phyloP scores from a whole-genome alignment of 2,113 vertebrate genomes.

The Macquaria australasica region DNA sequence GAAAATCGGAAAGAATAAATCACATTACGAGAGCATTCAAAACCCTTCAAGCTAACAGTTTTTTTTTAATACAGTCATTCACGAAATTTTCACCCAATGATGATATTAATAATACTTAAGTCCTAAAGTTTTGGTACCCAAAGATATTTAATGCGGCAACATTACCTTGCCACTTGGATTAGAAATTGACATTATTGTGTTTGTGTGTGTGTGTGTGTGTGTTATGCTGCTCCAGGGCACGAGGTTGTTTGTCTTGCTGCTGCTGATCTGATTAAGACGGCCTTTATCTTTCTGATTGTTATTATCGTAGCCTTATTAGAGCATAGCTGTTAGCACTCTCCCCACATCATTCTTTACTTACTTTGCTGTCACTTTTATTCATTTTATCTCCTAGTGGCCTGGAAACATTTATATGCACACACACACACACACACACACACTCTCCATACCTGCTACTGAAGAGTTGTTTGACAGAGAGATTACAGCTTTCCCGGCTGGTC shows the following conservation, averaged over 20 bases:
- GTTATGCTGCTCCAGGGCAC: background rate
- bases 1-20: constrained; percentile 40
- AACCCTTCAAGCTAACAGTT: constrained; percentile 25
- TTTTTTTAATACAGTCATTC: constrained; percentile 25
- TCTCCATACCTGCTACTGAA: constrained; percentile 56
- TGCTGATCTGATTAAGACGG: constrained; percentile 5
- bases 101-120: constrained; percentile 7
- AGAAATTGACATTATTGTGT: constrained; percentile 2
- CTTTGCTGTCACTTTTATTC: constrained; percentile 33
- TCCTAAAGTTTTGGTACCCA: background rate
- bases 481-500: constrained; percentile 51
- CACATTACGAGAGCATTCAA: constrained; percentile 26
- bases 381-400: constrained; percentile 25
- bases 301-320: constrained; percentile 13
- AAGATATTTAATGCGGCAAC: background rate
- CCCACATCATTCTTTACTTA: constrained; percentile 13
- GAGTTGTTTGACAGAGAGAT: constrained; percentile 71
- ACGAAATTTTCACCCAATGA: background rate
- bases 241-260: background rate
- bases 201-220: background rate
- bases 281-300: constrained; percentile 19
- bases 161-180: background rate
- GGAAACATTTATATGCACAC: constrained; percentile 53
- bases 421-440: constrained; percentile 24
- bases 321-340: background rate